Evolutionary conservation across 2,888 invertebrate genomes (phyloP), one percentile per base, ranked within the genome.

Genomic region (Drosophila neutralis): DNA sequence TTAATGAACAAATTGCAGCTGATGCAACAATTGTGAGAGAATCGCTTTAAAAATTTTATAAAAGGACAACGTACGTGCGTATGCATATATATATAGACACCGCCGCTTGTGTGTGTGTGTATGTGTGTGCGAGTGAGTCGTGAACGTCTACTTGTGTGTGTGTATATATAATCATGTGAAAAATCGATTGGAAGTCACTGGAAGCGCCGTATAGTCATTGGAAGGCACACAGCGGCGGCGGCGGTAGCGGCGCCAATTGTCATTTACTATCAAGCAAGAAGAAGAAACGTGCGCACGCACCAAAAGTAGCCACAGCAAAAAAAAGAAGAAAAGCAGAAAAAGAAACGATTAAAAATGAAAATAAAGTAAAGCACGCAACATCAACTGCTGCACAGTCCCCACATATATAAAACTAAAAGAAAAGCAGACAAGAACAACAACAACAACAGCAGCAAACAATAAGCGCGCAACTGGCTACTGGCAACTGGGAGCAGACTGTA

Each of bases 151-250:
- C 51, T 49, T 64, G 53, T 69, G 57, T 82, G 69, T 75, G 64
- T 62, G 70, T 74, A 73, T 63, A 73, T 75, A 87, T 83, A 88
- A 91, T 91, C 87, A 90, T 92, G 91, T 92, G 91, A 92, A 91
- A 91, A 91, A 91, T 91, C 91, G 91, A 91, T 91, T 91, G 91
- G 91, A 91, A 91, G 70, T 27, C 51, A 76, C 73, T 80, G 80
- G 80, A 80, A 82, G 63, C 58, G 58, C 61, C 70, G 64, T 73
- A 62, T 73, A 69, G 72, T 86, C 74, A 77, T 65, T 77, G 77
- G 87, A 86, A 83, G 58, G 69, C 76, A 56, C 63, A 76, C 53
- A 53, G 35, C 53, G 53, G 63, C 73, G 59, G 77, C 69, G 69
- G 73, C 81, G 80, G 69, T 76, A 71, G 82, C 78, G 85, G 87